Conservation (phyloP, 1,140 invertebrate species). For the Drosophila cardini region DNA sequence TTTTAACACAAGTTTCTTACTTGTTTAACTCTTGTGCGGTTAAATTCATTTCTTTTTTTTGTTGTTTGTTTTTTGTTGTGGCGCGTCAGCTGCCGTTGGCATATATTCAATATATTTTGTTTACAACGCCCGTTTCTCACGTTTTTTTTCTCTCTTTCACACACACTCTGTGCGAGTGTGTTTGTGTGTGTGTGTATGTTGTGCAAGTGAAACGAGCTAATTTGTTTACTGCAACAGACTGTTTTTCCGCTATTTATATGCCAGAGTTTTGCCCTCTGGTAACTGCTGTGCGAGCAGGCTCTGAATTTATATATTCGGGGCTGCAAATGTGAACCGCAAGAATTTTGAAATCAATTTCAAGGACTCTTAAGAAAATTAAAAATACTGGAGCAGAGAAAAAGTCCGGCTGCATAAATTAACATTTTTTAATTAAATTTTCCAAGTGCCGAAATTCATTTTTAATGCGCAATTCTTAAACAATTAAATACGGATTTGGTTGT, state of each 20-base stretch:
- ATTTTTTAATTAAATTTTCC: conserved; percentile 49
- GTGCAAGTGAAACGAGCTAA: conserved; percentile 70
- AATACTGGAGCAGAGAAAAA: conserved; percentile 13
- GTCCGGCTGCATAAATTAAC: conserved; percentile 44
- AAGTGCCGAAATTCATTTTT: conserved; percentile 9
- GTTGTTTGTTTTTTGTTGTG: conserved; percentile 33
- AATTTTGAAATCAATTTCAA: conserved; percentile 6
- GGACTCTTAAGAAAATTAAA: conserved; percentile 17
- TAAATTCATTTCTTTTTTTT: conserved; percentile 24
- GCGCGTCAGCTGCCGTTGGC: conserved; percentile 74
- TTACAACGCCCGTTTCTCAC: conserved; percentile 40
- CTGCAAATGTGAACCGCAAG: conserved; percentile 29
- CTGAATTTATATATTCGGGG: conserved; percentile 27
- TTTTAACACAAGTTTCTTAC: neutral
- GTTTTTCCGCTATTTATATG: conserved; percentile 39
- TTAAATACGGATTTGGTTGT: conserved; percentile 21
- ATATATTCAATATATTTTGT: conserved; percentile 77
- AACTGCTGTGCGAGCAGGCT: conserved; percentile 1
- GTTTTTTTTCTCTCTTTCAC: conserved; percentile 14
- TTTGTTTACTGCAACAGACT: conserved; percentile 69
- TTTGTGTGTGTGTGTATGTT: conserved; percentile 20
- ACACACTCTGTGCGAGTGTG: neutral
- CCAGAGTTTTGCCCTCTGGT: conserved; percentile 14
- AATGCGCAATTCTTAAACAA: conserved; percentile 35
- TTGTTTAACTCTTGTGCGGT: conserved; percentile 62